Evolutionary conservation across 2,888 invertebrate genomes (phyloP).

Genomic region (Chymomyza procnemis): DNA sequence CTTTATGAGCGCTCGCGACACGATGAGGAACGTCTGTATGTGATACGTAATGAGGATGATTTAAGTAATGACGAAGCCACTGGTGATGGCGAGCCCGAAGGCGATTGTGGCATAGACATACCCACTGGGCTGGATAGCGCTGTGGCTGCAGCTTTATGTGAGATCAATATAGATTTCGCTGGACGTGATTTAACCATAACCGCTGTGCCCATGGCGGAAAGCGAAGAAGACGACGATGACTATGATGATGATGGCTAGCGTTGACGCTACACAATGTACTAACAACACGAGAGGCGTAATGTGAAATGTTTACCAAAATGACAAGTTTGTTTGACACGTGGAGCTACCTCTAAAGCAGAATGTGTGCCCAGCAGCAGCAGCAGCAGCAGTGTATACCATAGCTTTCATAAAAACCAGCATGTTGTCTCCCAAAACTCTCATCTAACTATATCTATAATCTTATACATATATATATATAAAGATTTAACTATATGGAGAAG

Average conservation of each 20-base stretch:
- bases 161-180: conserved; percentile 70
- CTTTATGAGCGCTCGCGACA: conserved; percentile 68
- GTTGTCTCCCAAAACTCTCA: conserved; percentile 10
- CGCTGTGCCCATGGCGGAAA: conserved; percentile 72
- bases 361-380: conserved; percentile 11
- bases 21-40: conserved; percentile 72
- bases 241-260: conserved; percentile 68
- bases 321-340: conserved; percentile 42
- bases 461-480: conserved; percentile 5
- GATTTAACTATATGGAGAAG: background rate
- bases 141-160: conserved; percentile 50
- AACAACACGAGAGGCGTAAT: conserved; percentile 55
- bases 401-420: conserved; percentile 9
- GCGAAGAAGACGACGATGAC: conserved; percentile 75
- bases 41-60: conserved; percentile 76
- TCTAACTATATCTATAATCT: conserved; percentile 1
- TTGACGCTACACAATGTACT: background rate
- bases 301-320: conserved; percentile 68
- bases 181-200: conserved; percentile 73
- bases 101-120: conserved; percentile 35
- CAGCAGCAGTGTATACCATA: conserved; percentile 26
- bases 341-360: conserved; percentile 61
- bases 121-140: conserved; percentile 54
- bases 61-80: conserved; percentile 53
- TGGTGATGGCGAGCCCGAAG: conserved; percentile 26